Conservation (phyloP, 2,113 vertebrate species). For the Sander lucioperca region DNA sequence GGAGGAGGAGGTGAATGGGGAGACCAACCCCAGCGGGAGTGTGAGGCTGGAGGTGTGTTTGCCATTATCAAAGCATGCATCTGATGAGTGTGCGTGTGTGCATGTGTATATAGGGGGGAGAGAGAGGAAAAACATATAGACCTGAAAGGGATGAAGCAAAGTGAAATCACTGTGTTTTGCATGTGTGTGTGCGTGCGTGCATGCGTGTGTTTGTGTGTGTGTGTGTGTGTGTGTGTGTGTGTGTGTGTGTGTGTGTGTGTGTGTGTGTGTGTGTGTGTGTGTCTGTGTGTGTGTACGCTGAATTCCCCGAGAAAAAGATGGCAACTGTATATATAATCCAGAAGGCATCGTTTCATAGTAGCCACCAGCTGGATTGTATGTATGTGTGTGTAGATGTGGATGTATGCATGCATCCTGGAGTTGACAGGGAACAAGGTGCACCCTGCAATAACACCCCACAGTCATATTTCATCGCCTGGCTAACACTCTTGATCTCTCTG, state of each 20-base stretch:
- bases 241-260: no score
- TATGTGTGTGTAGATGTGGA: not conserved
- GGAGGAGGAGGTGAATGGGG: slow-evolving; percentile 27
- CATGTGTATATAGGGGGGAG: not conserved
- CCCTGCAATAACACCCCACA: not conserved
- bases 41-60: slow-evolving; percentile 59
- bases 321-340: not conserved
- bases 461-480: no score
- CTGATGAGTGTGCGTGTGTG: slow-evolving; percentile 25
- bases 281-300: slow-evolving; percentile 5
- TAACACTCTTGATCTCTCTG: not conserved
- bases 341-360: slow-evolving; percentile 4
- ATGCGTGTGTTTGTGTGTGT: no score
- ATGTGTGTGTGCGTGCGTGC: no score
- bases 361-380: not conserved
- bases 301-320: slow-evolving; percentile 4
- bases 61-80: slow-evolving; percentile 69
- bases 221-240: no score
- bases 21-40: slow-evolving; percentile 58
- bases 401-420: not conserved
- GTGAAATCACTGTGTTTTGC: slow-evolving; percentile 9
- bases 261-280: not conserved
- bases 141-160: slow-evolving; percentile 35
- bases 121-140: not conserved
- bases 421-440: slow-evolving; percentile 1